Evolutionary conservation across 2,797 vertebrate genomes (phyloP).

Genomic region (Phrynocephalus vlangalii): DNA sequence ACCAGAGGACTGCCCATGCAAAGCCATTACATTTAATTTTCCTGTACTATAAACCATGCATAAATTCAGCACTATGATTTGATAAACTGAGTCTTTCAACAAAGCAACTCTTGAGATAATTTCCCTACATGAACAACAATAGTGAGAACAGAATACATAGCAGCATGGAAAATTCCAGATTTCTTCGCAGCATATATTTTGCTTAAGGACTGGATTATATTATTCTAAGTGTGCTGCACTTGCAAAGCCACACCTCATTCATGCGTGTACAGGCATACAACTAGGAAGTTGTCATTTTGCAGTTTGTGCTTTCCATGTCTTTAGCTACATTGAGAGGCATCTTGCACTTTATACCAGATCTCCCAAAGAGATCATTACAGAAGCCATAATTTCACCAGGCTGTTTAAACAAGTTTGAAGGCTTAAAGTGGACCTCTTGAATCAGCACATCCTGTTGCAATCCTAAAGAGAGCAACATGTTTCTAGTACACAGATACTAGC

Average conservation of each 20-base stretch:
- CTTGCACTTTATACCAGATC: background rate
- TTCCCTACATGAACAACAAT: slow-evolving; percentile 49
- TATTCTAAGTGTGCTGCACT: background rate
- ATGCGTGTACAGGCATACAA: slow-evolving; percentile 19
- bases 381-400: slow-evolving; percentile 23
- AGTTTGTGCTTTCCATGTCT: background rate
- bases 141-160: slow-evolving; percentile 30
- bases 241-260: slow-evolving; percentile 13
- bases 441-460: background rate
- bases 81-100: slow-evolving; percentile 46
- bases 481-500: background rate
- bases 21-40: slow-evolving; percentile 43
- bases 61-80: slow-evolving; percentile 35
- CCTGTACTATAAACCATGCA: slow-evolving; percentile 52
- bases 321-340: background rate
- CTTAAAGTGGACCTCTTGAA: background rate
- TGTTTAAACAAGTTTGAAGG: slow-evolving; percentile 11
- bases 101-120: slow-evolving; percentile 44
- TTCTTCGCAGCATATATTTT: background rate
- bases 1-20: background rate
- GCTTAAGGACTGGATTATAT: slow-evolving; percentile 19
- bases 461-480: slow-evolving; percentile 4
- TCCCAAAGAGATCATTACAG: background rate
- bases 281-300: background rate
- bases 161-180: slow-evolving; percentile 11